phyloP scores from a whole-genome alignment of 2,797 vertebrate genomes.

The Sebastes hopkinsi region DNA sequence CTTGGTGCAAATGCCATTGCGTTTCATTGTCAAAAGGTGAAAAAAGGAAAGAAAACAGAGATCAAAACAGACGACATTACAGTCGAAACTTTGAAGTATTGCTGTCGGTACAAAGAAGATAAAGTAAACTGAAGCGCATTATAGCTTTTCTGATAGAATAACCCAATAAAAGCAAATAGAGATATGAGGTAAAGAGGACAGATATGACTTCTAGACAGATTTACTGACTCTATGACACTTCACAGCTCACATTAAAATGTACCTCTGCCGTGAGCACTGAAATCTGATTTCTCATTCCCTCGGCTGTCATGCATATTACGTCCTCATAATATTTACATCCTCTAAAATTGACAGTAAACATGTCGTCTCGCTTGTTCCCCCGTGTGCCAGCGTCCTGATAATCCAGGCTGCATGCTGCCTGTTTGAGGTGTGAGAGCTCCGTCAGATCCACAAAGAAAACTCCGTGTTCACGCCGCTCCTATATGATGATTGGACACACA shows the following conservation, averaged over 20 bases:
- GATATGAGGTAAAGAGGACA: constrained; percentile 9
- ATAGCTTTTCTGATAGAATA: constrained; percentile 19
- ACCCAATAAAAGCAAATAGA: constrained; percentile 21
- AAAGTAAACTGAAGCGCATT: constrained; percentile 2
- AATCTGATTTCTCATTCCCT: constrained; percentile 38
- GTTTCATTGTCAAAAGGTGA: not conserved
- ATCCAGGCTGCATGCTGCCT: constrained; percentile 13
- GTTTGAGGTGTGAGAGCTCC: constrained; percentile 39
- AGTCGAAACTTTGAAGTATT: not conserved
- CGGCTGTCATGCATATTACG: constrained; percentile 32
- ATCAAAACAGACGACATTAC: constrained; percentile 1
- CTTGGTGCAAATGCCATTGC: not conserved
- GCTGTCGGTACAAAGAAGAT: not conserved
- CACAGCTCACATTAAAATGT: constrained; percentile 21
- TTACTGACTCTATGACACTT: constrained; percentile 20
- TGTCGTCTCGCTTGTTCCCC: constrained; percentile 16
- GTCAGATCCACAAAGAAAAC: constrained; percentile 24
- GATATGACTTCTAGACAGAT: constrained; percentile 20
- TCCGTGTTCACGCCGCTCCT: not conserved
- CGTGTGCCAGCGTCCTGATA: constrained; percentile 20
- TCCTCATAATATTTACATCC: constrained; percentile 53
- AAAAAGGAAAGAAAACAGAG: not conserved
- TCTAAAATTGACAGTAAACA: constrained; percentile 51
- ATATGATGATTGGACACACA: constrained; percentile 29
- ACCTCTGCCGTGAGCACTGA: not conserved